Evolutionary conservation across 1,140 invertebrate species (phyloP).

Genomic region (Tetramorium simillimum): DNA sequence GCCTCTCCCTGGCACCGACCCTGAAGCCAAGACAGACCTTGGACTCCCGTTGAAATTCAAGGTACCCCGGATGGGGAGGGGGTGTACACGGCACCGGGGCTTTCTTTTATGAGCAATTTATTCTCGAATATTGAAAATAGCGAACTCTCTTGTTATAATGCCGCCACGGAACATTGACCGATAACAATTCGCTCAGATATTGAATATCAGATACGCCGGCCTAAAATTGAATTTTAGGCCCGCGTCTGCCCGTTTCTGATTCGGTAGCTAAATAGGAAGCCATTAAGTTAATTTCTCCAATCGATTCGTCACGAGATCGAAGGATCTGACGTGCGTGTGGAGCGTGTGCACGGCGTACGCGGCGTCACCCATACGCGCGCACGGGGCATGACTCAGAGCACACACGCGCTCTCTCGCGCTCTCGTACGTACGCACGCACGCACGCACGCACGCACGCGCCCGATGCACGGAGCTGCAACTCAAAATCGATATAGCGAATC

Average conservation of each 20-base stretch:
- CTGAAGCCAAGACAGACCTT: conserved; percentile 75
- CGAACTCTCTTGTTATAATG: neutral
- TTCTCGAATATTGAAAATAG: neutral
- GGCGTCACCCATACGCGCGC: neutral
- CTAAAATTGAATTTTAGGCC: conserved; percentile 21
- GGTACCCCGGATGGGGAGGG: conserved; percentile 49
- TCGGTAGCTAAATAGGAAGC: conserved; percentile 19
- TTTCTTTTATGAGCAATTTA: conserved; percentile 23
- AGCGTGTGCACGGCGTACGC: neutral
- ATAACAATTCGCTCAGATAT: conserved; percentile 24
- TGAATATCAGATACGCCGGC: neutral
- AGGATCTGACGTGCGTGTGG: conserved; percentile 44
- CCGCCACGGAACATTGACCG: neutral
- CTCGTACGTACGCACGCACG: conserved; percentile 61
- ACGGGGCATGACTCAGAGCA: conserved; percentile 63
- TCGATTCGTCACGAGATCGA: conserved; percentile 54
- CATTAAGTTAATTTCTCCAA: conserved; percentile 38
- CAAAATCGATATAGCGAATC: conserved; percentile 85
- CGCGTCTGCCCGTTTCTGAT: neutral
- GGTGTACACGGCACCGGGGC: neutral
- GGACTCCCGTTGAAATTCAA: conserved; percentile 72
- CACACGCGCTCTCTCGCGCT: conserved; percentile 60
- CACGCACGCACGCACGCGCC: conserved; percentile 67
- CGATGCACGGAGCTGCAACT: conserved; percentile 79
- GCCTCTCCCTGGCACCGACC: conserved; percentile 69